Conservation (phyloP, 2,113 vertebrate genomes). For the Hemiprocne comata region DNA sequence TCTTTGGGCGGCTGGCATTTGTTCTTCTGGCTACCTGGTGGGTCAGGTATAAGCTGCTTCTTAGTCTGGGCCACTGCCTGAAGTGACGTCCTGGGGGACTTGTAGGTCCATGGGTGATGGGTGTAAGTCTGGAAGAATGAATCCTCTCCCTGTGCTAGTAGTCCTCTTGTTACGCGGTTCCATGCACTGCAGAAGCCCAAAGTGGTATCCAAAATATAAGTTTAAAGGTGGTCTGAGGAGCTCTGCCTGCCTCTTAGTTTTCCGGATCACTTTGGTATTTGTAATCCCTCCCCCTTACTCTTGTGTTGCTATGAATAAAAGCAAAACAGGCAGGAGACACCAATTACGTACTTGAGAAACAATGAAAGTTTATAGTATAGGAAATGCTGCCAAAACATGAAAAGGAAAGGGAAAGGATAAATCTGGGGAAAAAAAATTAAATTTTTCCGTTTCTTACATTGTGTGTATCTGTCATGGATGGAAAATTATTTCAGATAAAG, state of each 20-base stretch:
- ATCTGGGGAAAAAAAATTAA: not conserved
- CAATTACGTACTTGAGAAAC: not conserved
- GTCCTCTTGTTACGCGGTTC: not conserved
- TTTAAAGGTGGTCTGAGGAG: not conserved
- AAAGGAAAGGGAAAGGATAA: not conserved
- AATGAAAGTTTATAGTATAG: slow-evolving; percentile 5
- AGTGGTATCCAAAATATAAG: not conserved
- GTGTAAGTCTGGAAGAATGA: not conserved
- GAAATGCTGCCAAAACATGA: slow-evolving; percentile 31
- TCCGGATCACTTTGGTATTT: not conserved
- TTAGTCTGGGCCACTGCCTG: not conserved
- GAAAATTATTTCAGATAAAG: slow-evolving; percentile 41
- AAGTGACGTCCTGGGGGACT: not conserved
- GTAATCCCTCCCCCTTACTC: not conserved
- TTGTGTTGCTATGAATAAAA: not conserved
- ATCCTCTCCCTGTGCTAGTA: not conserved
- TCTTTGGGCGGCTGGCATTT: not conserved
- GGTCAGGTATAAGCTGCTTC: not conserved
- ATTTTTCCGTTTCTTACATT: not conserved
- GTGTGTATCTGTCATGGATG: not conserved
- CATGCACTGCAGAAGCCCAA: not conserved
- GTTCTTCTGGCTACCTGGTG: not conserved
- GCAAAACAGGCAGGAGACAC: not conserved
- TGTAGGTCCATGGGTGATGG: not conserved
- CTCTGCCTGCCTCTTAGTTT: not conserved